Conservation (phyloP, 2,888 invertebrate genomes). For the Caenorhabditis sp. region DNA sequence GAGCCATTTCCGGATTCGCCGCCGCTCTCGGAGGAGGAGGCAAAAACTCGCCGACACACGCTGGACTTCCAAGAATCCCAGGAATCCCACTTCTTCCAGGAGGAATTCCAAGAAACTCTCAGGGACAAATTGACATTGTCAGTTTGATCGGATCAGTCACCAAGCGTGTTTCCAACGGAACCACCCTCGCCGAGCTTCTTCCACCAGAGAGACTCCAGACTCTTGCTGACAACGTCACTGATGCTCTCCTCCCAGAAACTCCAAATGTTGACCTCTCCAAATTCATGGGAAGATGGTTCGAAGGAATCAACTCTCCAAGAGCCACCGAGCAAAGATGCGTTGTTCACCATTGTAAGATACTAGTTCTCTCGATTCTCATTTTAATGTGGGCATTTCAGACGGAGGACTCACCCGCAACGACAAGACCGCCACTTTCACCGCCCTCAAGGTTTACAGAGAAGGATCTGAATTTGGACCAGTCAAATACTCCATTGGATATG, state of each 20-base stretch:
- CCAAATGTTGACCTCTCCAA: slow-evolving; percentile 83
- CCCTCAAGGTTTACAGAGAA: slow-evolving; percentile 83
- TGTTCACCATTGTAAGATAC: slow-evolving; percentile 83
- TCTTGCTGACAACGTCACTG: slow-evolving; percentile 83
- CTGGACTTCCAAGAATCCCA: slow-evolving; percentile 82
- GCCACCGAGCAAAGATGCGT: slow-evolving; percentile 83
- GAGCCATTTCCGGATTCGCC: slow-evolving; percentile 87
- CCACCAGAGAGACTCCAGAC: slow-evolving; percentile 83
- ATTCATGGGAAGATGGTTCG: slow-evolving; percentile 83
- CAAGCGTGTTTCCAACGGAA: slow-evolving; percentile 83
- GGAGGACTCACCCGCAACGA: slow-evolving; percentile 83
- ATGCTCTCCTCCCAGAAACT: slow-evolving; percentile 82
- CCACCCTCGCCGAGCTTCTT: slow-evolving; percentile 83
- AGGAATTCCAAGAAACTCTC: slow-evolving; percentile 82
- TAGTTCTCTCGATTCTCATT: not conserved
- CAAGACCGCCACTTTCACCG: slow-evolving; percentile 83
- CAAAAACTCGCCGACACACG: slow-evolving; percentile 84
- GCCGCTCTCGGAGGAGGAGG: slow-evolving; percentile 88
- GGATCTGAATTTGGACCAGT: slow-evolving; percentile 83
- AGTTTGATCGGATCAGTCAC: slow-evolving; percentile 83
- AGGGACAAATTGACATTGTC: slow-evolving; percentile 83
- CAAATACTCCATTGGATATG: slow-evolving; percentile 83
- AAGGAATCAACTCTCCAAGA: slow-evolving; percentile 82
- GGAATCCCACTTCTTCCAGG: slow-evolving; percentile 83
- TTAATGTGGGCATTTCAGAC: slow-evolving; percentile 71